A percentile compares a stretch with the other conserved stretches of the same genome.
Conservation (phyloP, 2,888 invertebrate species). For the Neocrepidodera transversa region DNA sequence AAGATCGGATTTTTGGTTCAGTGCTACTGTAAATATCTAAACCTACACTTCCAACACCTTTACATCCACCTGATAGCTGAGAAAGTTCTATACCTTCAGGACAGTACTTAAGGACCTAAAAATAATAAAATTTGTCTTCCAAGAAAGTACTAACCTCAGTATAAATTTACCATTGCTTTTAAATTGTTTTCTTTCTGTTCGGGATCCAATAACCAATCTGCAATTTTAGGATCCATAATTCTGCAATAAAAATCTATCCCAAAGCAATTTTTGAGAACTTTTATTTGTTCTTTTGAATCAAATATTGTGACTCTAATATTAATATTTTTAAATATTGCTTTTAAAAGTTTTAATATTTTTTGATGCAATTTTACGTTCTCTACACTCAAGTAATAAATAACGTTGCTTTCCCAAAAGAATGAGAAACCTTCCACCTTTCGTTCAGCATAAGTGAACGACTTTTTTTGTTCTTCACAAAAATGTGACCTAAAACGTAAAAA, state of each 20-base stretch:
- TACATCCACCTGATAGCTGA: constrained; percentile 55
- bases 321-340: constrained; percentile 57
- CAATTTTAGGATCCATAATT: constrained; percentile 75
- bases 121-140: constrained; percentile 6
- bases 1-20: constrained; percentile 59
- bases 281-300: constrained; percentile 68
- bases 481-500: too few species aligned
- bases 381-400: constrained; percentile 58
- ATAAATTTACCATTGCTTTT: constrained; percentile 60
- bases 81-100: constrained; percentile 61
- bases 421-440: constrained; percentile 65
- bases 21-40: constrained; percentile 59
- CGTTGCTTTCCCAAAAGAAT: constrained; percentile 61
- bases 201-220: constrained; percentile 77
- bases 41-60: constrained; percentile 60
- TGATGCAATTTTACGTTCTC: constrained; percentile 57
- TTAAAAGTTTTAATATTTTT: constrained; percentile 60
- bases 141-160: too few species aligned
- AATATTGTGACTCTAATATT: constrained; percentile 63
- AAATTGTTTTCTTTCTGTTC: constrained; percentile 65
- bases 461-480: not conserved
- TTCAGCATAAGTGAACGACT: constrained; percentile 45
- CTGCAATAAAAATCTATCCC: constrained; percentile 59
- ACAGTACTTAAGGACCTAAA: constrained; percentile 59
- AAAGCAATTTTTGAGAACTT: constrained; percentile 63